Evolutionary conservation across 2,113 vertebrate genomes (phyloP), one percentile per base, ranked within the genome.

Genomic region (Tylochromis polylepis): DNA sequence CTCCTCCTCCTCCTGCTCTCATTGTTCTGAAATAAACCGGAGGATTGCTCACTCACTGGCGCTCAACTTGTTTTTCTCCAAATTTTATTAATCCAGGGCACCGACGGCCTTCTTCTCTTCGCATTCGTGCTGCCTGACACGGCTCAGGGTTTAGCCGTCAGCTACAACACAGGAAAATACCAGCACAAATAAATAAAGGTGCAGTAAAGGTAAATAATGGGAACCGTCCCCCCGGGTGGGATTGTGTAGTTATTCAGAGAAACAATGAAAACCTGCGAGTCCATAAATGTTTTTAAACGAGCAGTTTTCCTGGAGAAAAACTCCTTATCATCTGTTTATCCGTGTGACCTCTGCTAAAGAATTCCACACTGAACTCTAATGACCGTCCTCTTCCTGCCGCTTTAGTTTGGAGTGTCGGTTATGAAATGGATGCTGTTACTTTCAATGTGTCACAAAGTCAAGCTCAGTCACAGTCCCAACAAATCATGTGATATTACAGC

Each of bases 1-100:
- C 85, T 81, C 83, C 72, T 79, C 36, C 79, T 80, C 36, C 79
- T 59, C 55, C 79, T 82, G 27, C 75, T 6, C 36, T 83, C 86
- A 93, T 93, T 93, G 90, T 93, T 93, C 86, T 77, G 27, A 6
- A 77, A 18, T 77, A 53, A 77, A 77, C 46, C 34, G 46, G 16
- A 31, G 46, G 27, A 77, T 77, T 77, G 72, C 72, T 77, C 46
- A 77, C 11, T 77, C 46, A 14, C 72, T 53, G 46, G 27, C 72
- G 4, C 11, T 77, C 46, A 34, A n/a, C 72, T 53, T 55, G 57
- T 34, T 27, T 20, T 58, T 31, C 34, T 20, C 27, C 38, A 41
- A 12, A 18, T 79, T 51, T 31, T 77, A 77, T 77, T 77, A 51
- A 77, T 77, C 46, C 46, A 77, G 46, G 6, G 46, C 27, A 53